Percentiles rank a stretch among this genome's conserved stretches.
These are phyloP conservation scores for Ursus arctos DNA, from an alignment of 2,113 vertebrate species.

Conservation along the genomic window DNA sequence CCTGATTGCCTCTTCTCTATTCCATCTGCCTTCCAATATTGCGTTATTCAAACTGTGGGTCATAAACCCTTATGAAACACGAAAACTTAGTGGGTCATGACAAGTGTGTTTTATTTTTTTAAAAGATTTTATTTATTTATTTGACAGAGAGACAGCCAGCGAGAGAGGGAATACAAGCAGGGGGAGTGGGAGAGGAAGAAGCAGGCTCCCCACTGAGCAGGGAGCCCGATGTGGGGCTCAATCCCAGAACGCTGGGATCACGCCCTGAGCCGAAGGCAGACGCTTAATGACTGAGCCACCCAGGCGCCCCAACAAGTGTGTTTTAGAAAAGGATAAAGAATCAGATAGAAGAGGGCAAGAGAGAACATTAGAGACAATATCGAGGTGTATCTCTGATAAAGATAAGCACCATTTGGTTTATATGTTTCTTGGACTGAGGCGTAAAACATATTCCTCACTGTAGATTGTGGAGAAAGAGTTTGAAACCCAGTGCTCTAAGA, in stretches of 20 bases:
- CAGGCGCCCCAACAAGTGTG: background rate
- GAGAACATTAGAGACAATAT: background rate
- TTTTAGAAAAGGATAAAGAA: conserved; percentile 17
- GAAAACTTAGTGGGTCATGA: background rate
- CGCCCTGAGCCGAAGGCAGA: too few relatives aligned
- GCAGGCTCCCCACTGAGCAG: too few relatives aligned
- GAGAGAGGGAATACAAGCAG: too few relatives aligned
- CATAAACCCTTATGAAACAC: background rate
- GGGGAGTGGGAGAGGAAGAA: too few relatives aligned
- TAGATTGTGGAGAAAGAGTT: background rate
- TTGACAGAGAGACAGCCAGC: too few relatives aligned
- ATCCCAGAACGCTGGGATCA: too few relatives aligned
- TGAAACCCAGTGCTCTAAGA: background rate
- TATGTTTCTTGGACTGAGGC: conserved; percentile 22
- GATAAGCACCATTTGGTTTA: background rate
- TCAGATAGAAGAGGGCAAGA: background rate
- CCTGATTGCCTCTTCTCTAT: background rate
- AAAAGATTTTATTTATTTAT: too few relatives aligned
- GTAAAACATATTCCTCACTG: conserved; percentile 6
- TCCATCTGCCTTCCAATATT: background rate
- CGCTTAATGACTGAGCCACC: too few relatives aligned
- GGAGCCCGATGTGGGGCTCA: too few relatives aligned
- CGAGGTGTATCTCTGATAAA: background rate
- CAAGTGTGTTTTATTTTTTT: background rate
- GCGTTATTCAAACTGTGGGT: background rate